These are phyloP conservation scores for Saccostrea glomerata DNA, from an alignment of 1,140 invertebrate species.

Conservation along the genomic window DNA sequence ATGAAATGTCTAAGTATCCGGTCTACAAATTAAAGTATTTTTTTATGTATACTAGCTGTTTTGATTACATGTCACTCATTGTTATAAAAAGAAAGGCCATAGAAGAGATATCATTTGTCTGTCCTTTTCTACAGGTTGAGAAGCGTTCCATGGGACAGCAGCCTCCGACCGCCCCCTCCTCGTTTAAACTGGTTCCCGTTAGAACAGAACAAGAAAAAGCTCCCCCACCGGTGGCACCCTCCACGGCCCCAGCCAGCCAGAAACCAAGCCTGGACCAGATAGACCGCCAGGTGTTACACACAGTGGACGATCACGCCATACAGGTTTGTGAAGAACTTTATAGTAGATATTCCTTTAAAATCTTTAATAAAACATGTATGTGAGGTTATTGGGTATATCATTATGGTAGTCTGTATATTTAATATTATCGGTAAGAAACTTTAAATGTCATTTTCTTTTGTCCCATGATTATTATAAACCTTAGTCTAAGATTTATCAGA, in stretches of 20 bases:
- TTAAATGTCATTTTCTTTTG: too few species aligned
- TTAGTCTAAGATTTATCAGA: too few species aligned
- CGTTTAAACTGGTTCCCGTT: slow-evolving; percentile 67
- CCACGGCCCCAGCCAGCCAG: slow-evolving; percentile 57
- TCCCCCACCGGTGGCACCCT: slow-evolving; percentile 61
- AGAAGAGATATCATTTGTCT: background rate
- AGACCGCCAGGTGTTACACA: slow-evolving; percentile 73
- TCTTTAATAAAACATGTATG: too few species aligned
- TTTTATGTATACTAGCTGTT: too few species aligned
- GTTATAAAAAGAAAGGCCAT: background rate
- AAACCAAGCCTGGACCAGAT: slow-evolving; percentile 73
- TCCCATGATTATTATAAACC: too few species aligned
- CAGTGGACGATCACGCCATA: slow-evolving; percentile 76
- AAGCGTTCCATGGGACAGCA: slow-evolving; percentile 66
- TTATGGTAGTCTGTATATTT: too few species aligned
- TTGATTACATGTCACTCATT: too few species aligned
- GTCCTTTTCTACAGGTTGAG: slow-evolving; percentile 56
- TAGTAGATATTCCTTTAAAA: too few species aligned
- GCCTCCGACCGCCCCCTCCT: slow-evolving; percentile 64
- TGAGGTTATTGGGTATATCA: too few species aligned
- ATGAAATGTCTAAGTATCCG: too few species aligned
- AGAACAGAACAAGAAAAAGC: slow-evolving; percentile 62
- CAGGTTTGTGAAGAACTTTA: slow-evolving; percentile 61
- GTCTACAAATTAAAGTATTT: too few species aligned
- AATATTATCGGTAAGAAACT: too few species aligned